Base-by-base conservation (phyloP, 1,140 invertebrate genomes). In the Bombus polaris region DNA sequence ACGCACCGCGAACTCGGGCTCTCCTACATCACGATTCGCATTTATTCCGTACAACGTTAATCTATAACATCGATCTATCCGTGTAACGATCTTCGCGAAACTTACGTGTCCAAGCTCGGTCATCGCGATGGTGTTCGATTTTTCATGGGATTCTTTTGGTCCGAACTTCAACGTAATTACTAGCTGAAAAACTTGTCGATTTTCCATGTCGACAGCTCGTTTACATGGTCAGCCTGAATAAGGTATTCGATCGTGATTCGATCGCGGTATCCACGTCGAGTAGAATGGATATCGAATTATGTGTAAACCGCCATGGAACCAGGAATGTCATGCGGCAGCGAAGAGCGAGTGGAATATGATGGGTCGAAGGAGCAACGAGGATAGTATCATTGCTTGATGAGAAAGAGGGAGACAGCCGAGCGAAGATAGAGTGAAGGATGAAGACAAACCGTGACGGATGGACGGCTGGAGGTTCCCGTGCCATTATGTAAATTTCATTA, bases 401-500 rank as follows among this genome's bases (percentile, higher is more conserved):
- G 57, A 18, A 62, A 10, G 6, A 28, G 62, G 65, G 39, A 44
- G 47, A 22, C 18, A 53, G 18, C 18, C 18, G 18, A 53, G 47
- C 47, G 47, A 53, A 53, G 47, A 79, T 81, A 66, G 78, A 85
- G 83, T 77, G 87, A 89, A 86, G 80, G 84, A 88, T 81, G 87
- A 91, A 85, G 91, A 91, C 81, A 86, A 85, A 66, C 35, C 85
- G 73, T 92, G 90, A 92, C 86, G 86, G 86, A 92, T 92, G 85
- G 85, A 79, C 71, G 75, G 83, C 87, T 72, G 82, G 77, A 86
- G 90, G 57, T 81, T 87, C 77, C 85, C 42, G 65, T 84, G 79
- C 88, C 91, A 90, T 91, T 91, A 92, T 92, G 91, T 84, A 92
- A 92, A 92, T 92, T 92, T 92, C 90, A 92, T 91, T 92, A 91